phyloP scores from a whole-genome alignment of 2,888 invertebrate species.

The Drosophila meridionalis region DNA sequence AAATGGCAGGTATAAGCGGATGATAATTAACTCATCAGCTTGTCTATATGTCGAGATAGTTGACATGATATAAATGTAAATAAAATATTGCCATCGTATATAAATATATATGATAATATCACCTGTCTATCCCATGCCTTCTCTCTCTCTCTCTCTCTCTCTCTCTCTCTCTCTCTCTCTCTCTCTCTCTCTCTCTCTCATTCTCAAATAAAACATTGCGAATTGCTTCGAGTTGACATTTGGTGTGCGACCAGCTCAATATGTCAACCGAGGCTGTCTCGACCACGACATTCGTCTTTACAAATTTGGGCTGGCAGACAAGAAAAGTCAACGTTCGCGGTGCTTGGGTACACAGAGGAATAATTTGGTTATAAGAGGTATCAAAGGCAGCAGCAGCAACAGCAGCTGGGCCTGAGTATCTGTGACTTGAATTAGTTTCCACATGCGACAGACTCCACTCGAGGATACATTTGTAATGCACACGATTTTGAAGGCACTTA shows the following conservation, averaged over 20 bases:
- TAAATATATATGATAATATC: not conserved
- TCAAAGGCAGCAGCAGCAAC: not conserved
- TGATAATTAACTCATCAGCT: not conserved
- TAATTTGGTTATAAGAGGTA: conserved; percentile 28
- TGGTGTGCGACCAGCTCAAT: conserved; percentile 30
- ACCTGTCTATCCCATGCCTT: not conserved
- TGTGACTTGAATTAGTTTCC: conserved; percentile 41
- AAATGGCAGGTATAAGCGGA: not conserved
- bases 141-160: not conserved
- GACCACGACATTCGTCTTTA: conserved; percentile 3
- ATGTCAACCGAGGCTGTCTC: not conserved
- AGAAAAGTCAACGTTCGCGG: conserved; percentile 43
- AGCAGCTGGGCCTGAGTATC: not conserved
- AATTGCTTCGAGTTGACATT: conserved; percentile 32
- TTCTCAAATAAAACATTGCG: conserved; percentile 25
- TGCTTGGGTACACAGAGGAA: conserved; percentile 11
- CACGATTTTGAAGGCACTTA: conserved; percentile 62
- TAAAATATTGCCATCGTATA: not conserved
- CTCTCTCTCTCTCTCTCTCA: no score
- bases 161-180: not conserved
- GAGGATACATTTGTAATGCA: conserved; percentile 45
- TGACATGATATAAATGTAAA: no score
- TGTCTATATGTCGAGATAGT: no score
- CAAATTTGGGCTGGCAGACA: conserved; percentile 23
- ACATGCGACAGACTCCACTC: conserved; percentile 26